These are phyloP conservation scores for Percina caprodes DNA, from an alignment of 2,113 vertebrate species.

Conservation along the genomic window DNA sequence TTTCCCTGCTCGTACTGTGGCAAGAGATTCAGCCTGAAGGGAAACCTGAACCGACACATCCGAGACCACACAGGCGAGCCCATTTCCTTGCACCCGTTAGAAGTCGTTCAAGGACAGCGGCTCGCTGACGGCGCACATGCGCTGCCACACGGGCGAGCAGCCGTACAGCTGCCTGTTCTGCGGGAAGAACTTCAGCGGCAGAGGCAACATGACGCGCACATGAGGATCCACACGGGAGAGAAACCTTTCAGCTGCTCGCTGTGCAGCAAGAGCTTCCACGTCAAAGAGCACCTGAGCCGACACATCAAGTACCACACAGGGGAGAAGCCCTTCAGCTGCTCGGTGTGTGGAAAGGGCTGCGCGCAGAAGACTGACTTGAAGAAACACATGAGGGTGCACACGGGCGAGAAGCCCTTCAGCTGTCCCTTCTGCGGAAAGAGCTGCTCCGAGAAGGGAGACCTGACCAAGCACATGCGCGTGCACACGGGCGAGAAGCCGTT, in stretches of 20 bases:
- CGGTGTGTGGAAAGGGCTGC: slow-evolving; percentile 18
- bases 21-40: slow-evolving; percentile 60
- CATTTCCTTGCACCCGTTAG: slow-evolving; percentile 50
- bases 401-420: slow-evolving; percentile 43
- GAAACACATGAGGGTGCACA: slow-evolving; percentile 52
- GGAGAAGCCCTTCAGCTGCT: slow-evolving; percentile 40
- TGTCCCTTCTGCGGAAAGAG: slow-evolving; percentile 5
- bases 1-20: slow-evolving; percentile 62
- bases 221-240: slow-evolving; percentile 53
- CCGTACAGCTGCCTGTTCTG: slow-evolving; percentile 66
- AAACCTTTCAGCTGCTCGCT: slow-evolving; percentile 17
- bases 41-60: slow-evolving; percentile 59
- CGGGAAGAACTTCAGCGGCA: slow-evolving; percentile 56
- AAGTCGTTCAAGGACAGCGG: slow-evolving; percentile 62
- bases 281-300: slow-evolving; percentile 37
- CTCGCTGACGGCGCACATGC: slow-evolving; percentile 55
- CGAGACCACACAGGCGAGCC: slow-evolving; percentile 63
- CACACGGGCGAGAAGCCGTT: too few species aligned
- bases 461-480: too few species aligned
- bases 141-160: slow-evolving; percentile 64
- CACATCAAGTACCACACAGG: slow-evolving; percentile 43
- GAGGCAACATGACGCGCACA: slow-evolving; percentile 64
- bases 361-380: slow-evolving; percentile 42
- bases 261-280: slow-evolving; percentile 26
- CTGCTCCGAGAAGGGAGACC: too few species aligned